Conservation (phyloP, 2,113 vertebrate genomes). For the Trichomycterus rosablanca region DNA sequence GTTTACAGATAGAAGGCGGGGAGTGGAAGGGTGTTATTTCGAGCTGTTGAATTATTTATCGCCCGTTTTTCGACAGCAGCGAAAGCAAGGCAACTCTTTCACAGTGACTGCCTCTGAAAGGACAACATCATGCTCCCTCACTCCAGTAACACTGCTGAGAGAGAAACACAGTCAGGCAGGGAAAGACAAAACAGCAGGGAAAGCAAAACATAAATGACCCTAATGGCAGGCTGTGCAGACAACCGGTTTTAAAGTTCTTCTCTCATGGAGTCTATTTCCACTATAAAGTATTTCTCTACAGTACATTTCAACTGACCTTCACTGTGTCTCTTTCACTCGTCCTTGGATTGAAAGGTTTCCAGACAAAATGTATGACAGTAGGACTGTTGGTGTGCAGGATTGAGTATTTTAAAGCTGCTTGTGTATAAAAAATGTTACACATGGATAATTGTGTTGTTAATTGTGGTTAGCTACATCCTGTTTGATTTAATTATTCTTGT, state of each 20-base stretch:
- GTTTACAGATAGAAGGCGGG: constrained; percentile 8
- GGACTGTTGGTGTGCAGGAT: no score
- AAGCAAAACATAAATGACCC: constrained; percentile 22
- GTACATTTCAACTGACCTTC: neutral
- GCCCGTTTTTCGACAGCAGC: constrained; percentile 31
- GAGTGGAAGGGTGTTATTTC: constrained; percentile 50
- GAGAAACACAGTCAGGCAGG: neutral
- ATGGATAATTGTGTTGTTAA: no score
- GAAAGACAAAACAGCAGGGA: neutral
- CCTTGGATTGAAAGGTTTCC: no score
- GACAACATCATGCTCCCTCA: constrained; percentile 39
- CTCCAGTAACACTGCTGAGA: constrained; percentile 27
- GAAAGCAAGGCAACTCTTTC: constrained; percentile 52
- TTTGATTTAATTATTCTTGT: no score
- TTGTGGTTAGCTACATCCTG: no score
- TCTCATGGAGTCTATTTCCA: neutral
- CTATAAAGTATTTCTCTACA: neutral
- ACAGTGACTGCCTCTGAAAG: constrained; percentile 45
- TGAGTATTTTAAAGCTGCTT: no score
- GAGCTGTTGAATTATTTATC: constrained; percentile 64
- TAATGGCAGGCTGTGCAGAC: constrained; percentile 7
- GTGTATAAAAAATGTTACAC: no score
- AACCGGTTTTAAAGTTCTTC: neutral
- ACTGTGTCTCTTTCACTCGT: neutral
- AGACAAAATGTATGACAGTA: no score